Evolutionary conservation across 92 coral and sea anemone genomes (phyloP), one percentile per base, ranked within the genome.

Genomic region (Epizoanthus scotinus): DNA sequence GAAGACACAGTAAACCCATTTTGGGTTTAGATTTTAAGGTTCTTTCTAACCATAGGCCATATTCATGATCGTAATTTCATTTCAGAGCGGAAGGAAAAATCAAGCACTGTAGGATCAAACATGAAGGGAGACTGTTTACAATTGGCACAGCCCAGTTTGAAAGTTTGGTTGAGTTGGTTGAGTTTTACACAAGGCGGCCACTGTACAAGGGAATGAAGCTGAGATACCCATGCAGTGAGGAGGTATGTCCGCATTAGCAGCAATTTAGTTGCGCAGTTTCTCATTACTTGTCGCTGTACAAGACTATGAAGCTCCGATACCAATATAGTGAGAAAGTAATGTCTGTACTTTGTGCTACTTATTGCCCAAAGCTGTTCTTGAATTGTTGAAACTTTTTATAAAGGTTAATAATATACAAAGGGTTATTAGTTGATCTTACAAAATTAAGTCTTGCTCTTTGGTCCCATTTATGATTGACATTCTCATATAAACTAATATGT

Each of bases 101-200:
- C 49, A 96, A 96, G 71, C 99, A 96, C 94, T 96, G 99, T 21
- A 88, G 93, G 70, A 85, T 96, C 40, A 89, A 90, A 72, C 91
- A 95, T 34, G 99, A 96, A 85, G 99, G 99, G 9, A 81, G 99
- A 10, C 88, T 96, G 3, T 96, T 85, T 83, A 93, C 98, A 12
- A 96, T 96, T 26, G 99, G 99, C 28, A 96, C 95, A 10, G 99
- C 99, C 8, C 99, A 96, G 90, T 96, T 96, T 89, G 99, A 96
- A 67, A 96, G 98, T 63, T 85, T 96, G 40, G 98, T 96, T 40
- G 99, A 96, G 74, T 85, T 96, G 82, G 99, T 96, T 8, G 99
- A 96, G 78, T 96, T 96, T 63, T 96, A 96, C 87, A 92, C 84
- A 84, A 87, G 84, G 47, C 94, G 94, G 56, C 97, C 99, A 0